Percentiles rank a stretch among this genome's conserved stretches.
These are phyloP conservation scores for Lepisosteus osseus DNA, from an alignment of 2,113 vertebrate genomes.

Conservation along the genomic window DNA sequence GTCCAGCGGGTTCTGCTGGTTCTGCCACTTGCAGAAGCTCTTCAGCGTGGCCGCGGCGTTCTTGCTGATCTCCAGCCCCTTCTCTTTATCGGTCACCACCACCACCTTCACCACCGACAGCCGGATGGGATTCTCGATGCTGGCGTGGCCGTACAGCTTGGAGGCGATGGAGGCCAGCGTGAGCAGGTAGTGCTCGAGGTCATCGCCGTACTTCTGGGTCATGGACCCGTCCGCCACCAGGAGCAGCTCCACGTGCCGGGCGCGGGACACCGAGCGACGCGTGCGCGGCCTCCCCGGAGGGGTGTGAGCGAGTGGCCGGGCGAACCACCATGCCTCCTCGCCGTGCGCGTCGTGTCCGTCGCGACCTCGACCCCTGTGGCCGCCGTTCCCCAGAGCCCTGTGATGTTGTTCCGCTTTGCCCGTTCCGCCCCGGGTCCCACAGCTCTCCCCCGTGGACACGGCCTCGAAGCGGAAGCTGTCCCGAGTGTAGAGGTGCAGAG, in stretches of 20 bases:
- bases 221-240: constrained; percentile 91
- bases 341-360: constrained; percentile 3
- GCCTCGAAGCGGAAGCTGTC: constrained; percentile 82
- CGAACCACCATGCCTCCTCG: constrained; percentile 25
- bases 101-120: constrained; percentile 87
- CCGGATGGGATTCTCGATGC: constrained; percentile 95
- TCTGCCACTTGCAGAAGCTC: constrained; percentile 98
- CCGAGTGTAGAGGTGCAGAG: constrained; percentile 74
- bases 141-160: constrained; percentile 88
- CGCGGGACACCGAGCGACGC: constrained; percentile 80
- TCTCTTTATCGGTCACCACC: constrained; percentile 76
- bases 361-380: neutral
- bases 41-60: constrained; percentile 92
- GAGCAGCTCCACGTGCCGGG: constrained; percentile 91
- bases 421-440: constrained; percentile 50
- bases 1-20: constrained; percentile 87
- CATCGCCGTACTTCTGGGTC: constrained; percentile 84
- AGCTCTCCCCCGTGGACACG: constrained; percentile 55
- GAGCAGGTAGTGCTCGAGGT: constrained; percentile 89
- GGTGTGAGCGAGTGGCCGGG: constrained; percentile 13
- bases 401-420: constrained; percentile 18
- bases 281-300: constrained; percentile 62
- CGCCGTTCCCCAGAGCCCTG: constrained; percentile 3
- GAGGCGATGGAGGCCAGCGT: constrained; percentile 92
- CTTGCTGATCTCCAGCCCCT: constrained; percentile 83